A percentile compares a stretch with the other conserved stretches of the same genome.
phyloP scores from a whole-genome alignment of 1,140 invertebrate genomes.

The Diplogasteroides magnus region DNA sequence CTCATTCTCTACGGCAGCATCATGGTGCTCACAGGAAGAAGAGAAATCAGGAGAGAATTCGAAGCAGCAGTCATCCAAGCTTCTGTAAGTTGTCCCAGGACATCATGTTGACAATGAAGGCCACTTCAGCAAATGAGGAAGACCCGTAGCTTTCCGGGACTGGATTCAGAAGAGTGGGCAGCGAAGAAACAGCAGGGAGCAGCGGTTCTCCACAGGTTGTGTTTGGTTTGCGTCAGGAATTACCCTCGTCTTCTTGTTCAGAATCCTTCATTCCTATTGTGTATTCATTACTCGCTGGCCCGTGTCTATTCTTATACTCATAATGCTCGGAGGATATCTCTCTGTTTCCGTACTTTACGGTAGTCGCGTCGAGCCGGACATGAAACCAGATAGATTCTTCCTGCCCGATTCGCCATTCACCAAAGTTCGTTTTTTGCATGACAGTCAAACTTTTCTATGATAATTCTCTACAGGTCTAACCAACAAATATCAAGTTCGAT shows the following conservation, averaged over 20 bases:
- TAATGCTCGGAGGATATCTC: not conserved
- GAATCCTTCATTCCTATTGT: constrained; percentile 25
- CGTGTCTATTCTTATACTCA: constrained; percentile 42
- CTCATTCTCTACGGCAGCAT: constrained; percentile 47
- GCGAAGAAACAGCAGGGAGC: not conserved
- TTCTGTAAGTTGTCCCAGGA: not conserved
- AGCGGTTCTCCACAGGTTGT: too few species aligned
- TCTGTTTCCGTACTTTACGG: not conserved
- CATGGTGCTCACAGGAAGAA: constrained; percentile 44
- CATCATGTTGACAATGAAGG: constrained; percentile 4
- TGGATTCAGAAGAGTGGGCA: not conserved
- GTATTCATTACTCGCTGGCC: constrained; percentile 37
- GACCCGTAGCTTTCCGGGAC: constrained; percentile 2
- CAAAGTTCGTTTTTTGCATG: constrained; percentile 16
- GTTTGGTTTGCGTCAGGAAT: too few species aligned
- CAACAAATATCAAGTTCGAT: too few species aligned
- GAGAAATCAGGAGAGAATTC: constrained; percentile 34
- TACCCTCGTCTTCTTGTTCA: too few species aligned
- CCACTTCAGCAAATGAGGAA: not conserved
- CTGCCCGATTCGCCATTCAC: constrained; percentile 41
- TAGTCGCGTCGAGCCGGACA: constrained; percentile 45
- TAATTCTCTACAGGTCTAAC: too few species aligned
- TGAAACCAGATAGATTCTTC: constrained; percentile 49
- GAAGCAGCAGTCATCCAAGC: not conserved
- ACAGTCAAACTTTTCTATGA: not conserved